Evolutionary conservation across 1,140 invertebrate genomes (phyloP).

Genomic region (Ceratina australensis): DNA sequence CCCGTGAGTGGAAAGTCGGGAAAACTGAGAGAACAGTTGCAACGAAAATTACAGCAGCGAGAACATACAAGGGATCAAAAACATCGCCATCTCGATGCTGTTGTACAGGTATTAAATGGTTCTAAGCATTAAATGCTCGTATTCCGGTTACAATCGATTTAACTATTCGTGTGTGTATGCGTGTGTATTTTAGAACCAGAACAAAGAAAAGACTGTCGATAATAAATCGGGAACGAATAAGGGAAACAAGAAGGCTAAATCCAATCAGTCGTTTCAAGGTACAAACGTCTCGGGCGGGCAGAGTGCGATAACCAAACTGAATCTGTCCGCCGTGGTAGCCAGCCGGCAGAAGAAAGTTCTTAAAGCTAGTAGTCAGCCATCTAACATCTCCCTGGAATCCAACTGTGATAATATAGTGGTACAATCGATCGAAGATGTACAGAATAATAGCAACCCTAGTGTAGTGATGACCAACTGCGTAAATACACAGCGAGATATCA

Average conservation of each 20-base stretch:
- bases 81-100: slow-evolving; percentile 68
- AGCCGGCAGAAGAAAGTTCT: slow-evolving; percentile 69
- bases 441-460: slow-evolving; percentile 59
- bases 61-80: slow-evolving; percentile 87
- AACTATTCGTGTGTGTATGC: not conserved
- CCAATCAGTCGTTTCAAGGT: slow-evolving; percentile 71
- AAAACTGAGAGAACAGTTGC: slow-evolving; percentile 83
- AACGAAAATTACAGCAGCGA: slow-evolving; percentile 85
- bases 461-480: slow-evolving; percentile 52
- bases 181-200: slow-evolving; percentile 61
- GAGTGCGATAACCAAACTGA: slow-evolving; percentile 54
- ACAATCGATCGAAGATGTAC: slow-evolving; percentile 67
- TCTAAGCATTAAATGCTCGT: not conserved
- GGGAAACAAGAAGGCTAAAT: slow-evolving; percentile 70
- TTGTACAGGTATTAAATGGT: slow-evolving; percentile 57
- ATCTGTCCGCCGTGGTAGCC: slow-evolving; percentile 50
- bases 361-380: slow-evolving; percentile 66
- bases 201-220: slow-evolving; percentile 72
- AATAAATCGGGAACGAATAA: slow-evolving; percentile 61
- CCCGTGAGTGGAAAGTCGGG: slow-evolving; percentile 71
- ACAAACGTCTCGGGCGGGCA: slow-evolving; percentile 62
- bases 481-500: slow-evolving; percentile 59
- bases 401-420: slow-evolving; percentile 77
- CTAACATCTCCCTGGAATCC: slow-evolving; percentile 71
- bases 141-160: not conserved